A percentile compares a stretch with the other conserved stretches of the same genome.
Conservation (phyloP, 1,140 invertebrate genomes). For the Drosophila nebulosa region DNA sequence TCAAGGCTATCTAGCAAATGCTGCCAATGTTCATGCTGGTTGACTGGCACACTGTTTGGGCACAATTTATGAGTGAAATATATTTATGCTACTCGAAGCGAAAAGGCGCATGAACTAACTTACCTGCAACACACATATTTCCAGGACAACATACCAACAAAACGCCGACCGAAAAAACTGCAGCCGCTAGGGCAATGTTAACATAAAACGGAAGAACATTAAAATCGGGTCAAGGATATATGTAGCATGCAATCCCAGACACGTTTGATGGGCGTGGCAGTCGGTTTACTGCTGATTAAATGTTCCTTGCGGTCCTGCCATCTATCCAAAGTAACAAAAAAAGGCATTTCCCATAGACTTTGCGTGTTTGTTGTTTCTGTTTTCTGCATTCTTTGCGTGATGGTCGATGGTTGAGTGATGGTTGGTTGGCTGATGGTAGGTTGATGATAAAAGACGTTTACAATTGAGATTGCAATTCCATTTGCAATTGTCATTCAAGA, state of each 20-base stretch:
- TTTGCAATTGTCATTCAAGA: neutral
- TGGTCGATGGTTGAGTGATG: neutral
- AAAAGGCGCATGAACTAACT: slow-evolving; percentile 7
- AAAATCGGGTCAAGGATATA: slow-evolving; percentile 62
- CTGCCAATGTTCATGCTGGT: slow-evolving; percentile 9
- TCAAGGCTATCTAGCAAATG: slow-evolving; percentile 45
- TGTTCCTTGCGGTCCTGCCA: neutral
- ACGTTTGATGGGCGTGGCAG: slow-evolving; percentile 24
- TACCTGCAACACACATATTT: slow-evolving; percentile 42
- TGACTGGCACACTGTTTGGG: slow-evolving; percentile 27
- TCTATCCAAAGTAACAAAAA: too few species aligned
- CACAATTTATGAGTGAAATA: slow-evolving; percentile 34
- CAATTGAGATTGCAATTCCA: neutral
- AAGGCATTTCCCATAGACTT: slow-evolving; percentile 4
- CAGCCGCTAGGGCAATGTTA: slow-evolving; percentile 33
- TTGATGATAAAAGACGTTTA: slow-evolving; percentile 4
- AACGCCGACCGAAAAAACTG: neutral
- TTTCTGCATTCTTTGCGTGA: neutral
- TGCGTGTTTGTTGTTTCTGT: slow-evolving; percentile 36
- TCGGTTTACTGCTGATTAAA: slow-evolving; percentile 37
- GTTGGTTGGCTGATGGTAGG: slow-evolving; percentile 1
- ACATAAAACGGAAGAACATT: neutral
- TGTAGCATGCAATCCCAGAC: slow-evolving; percentile 13
- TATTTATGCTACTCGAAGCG: slow-evolving; percentile 52
- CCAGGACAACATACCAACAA: neutral